Evolutionary conservation across 2,797 vertebrate genomes (phyloP).

Genomic region (Danio aesculapii): DNA sequence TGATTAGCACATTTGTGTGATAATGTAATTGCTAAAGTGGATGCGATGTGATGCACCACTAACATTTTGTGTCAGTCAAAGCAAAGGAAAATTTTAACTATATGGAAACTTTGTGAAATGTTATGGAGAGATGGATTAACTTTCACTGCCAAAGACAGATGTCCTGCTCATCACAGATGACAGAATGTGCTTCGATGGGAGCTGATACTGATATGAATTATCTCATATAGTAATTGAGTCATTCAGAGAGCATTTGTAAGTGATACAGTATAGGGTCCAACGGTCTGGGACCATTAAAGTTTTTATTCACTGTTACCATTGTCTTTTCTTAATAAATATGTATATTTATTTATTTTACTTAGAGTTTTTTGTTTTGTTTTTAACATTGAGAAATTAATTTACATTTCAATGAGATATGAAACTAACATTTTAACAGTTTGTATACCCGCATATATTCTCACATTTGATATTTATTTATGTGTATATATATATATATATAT

Average conservation of each 20-base stretch:
- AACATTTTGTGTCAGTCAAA: slow-evolving; percentile 61
- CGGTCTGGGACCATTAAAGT: background rate
- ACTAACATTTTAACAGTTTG: too few relatives aligned
- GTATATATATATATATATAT: too few relatives aligned
- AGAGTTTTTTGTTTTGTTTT: too few relatives aligned
- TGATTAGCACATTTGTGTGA: slow-evolving; percentile 75
- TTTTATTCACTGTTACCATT: background rate
- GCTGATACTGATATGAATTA: slow-evolving; percentile 6
- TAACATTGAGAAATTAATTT: too few relatives aligned
- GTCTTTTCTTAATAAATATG: too few relatives aligned
- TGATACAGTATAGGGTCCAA: background rate
- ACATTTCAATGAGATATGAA: too few relatives aligned
- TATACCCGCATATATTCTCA: too few relatives aligned
- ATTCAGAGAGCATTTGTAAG: slow-evolving; percentile 4
- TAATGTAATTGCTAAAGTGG: slow-evolving; percentile 68
- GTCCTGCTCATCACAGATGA: slow-evolving; percentile 24
- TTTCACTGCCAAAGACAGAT: slow-evolving; percentile 32
- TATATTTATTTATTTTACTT: too few relatives aligned
- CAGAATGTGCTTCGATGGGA: slow-evolving; percentile 9
- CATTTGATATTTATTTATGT: too few relatives aligned
- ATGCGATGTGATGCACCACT: slow-evolving; percentile 61
- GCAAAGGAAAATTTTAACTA: slow-evolving; percentile 67
- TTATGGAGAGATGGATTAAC: slow-evolving; percentile 20
- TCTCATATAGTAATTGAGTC: background rate
- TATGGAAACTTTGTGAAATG: slow-evolving; percentile 58